Conservation (phyloP, 2,797 vertebrate species). For the Otolemur crassicaudatus region DNA sequence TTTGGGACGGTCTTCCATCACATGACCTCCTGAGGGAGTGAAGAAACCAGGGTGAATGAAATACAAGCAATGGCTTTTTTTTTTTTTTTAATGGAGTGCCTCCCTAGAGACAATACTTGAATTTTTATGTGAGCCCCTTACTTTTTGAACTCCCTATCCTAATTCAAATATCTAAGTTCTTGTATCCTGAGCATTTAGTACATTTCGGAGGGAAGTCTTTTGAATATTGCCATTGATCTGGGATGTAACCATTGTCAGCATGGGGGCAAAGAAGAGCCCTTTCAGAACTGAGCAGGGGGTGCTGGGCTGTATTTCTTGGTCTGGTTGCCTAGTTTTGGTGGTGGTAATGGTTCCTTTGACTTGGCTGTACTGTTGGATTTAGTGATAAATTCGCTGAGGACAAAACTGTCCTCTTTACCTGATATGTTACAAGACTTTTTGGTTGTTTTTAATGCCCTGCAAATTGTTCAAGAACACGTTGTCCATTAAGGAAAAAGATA, state of each 20-base stretch:
- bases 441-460: slow-evolving; percentile 45
- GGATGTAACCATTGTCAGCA: slow-evolving; percentile 28
- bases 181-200: background rate
- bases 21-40: slow-evolving; percentile 1
- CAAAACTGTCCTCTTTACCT: slow-evolving; percentile 39
- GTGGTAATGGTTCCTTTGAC: background rate
- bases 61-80: background rate
- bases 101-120: slow-evolving; percentile 35
- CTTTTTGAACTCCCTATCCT: slow-evolving; percentile 25
- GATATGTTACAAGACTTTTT: slow-evolving; percentile 51
- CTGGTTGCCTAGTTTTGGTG: background rate
- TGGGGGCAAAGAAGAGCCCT: background rate
- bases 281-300: background rate
- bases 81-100: slow-evolving; percentile 28
- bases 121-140: slow-evolving; percentile 26
- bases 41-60: slow-evolving; percentile 45
- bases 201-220: background rate
- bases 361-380: slow-evolving; percentile 41
- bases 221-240: background rate
- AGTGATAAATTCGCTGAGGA: background rate
- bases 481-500: slow-evolving; percentile 3
- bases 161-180: background rate
- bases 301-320: background rate
- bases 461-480: slow-evolving; percentile 67
- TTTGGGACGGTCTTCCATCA: slow-evolving; percentile 51